Evolutionary conservation across 1,140 invertebrate genomes (phyloP).

Genomic region (Ips nitidus): DNA sequence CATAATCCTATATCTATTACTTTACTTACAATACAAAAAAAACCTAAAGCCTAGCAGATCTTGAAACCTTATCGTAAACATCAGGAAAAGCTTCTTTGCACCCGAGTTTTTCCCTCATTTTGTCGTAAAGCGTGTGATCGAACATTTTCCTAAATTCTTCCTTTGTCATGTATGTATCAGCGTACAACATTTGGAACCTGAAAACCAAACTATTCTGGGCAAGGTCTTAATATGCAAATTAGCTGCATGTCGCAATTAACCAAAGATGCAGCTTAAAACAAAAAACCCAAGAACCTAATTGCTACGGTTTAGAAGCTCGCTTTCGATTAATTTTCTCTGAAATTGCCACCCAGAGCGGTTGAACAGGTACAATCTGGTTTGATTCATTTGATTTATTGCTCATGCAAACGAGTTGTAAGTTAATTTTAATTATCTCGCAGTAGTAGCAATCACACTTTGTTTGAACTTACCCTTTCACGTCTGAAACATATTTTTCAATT

Average conservation of each 20-base stretch:
- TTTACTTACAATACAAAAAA: not conserved
- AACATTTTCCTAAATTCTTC: constrained; percentile 85
- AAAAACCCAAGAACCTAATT: constrained; percentile 19
- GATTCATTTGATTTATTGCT: too few relatives aligned
- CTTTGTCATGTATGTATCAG: constrained; percentile 74
- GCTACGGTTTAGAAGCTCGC: not conserved
- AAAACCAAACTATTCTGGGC: constrained; percentile 13
- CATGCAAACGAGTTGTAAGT: too few relatives aligned
- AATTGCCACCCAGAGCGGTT: constrained; percentile 26
- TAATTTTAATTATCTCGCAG: too few relatives aligned
- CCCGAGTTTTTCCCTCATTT: constrained; percentile 59
- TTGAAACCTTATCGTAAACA: constrained; percentile 80
- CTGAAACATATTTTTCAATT: constrained; percentile 71
- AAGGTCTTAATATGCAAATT: constrained; percentile 21
- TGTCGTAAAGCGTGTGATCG: constrained; percentile 76
- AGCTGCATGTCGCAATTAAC: constrained; percentile 20
- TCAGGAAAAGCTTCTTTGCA: constrained; percentile 78
- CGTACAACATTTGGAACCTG: constrained; percentile 83
- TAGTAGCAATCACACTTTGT: not conserved
- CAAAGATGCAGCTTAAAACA: constrained; percentile 9
- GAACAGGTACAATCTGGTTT: not conserved
- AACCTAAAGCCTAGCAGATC: constrained; percentile 56
- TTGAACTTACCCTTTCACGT: constrained; percentile 63
- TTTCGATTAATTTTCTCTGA: constrained; percentile 25
- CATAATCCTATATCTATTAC: not conserved